These are phyloP conservation scores for Heliothis subflexa DNA, from an alignment of 1,140 invertebrate genomes.

Conservation along the genomic window DNA sequence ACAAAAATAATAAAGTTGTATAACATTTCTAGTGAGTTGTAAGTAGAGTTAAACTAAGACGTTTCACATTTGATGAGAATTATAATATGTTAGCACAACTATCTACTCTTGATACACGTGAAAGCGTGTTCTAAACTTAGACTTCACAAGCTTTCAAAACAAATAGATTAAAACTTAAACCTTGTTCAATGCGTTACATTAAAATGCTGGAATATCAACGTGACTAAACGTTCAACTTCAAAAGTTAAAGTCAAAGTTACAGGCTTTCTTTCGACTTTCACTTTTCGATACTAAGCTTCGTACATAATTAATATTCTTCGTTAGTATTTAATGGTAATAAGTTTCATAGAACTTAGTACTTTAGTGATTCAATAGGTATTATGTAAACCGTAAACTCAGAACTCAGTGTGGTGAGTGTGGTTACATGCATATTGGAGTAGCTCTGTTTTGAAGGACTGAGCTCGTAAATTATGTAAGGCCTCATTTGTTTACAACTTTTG, in stretches of 20 bases:
- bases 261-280: slow-evolving; percentile 15
- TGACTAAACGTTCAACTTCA: background rate
- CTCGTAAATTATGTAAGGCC: background rate
- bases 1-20: too few species aligned
- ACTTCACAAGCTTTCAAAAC: too few species aligned
- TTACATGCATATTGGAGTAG: slow-evolving; percentile 17
- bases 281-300: slow-evolving; percentile 22
- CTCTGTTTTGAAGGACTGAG: background rate
- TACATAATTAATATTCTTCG: slow-evolving; percentile 23
- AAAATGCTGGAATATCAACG: background rate
- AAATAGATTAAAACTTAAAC: too few species aligned
- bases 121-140: too few species aligned
- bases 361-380: background rate
- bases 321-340: slow-evolving; percentile 6
- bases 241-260: slow-evolving; percentile 18
- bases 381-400: background rate
- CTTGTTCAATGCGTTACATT: too few species aligned
- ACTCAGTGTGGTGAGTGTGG: background rate
- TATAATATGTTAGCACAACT: too few species aligned
- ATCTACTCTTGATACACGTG: too few species aligned
- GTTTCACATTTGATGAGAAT: too few species aligned
- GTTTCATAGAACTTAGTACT: slow-evolving; percentile 6
- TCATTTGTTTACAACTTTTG: background rate
- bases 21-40: too few species aligned
- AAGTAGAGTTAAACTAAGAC: too few species aligned